Evolutionary conservation across 2,797 vertebrate species (phyloP), one percentile per base, ranked within the genome.

Genomic region (Darevskia mixta): DNA sequence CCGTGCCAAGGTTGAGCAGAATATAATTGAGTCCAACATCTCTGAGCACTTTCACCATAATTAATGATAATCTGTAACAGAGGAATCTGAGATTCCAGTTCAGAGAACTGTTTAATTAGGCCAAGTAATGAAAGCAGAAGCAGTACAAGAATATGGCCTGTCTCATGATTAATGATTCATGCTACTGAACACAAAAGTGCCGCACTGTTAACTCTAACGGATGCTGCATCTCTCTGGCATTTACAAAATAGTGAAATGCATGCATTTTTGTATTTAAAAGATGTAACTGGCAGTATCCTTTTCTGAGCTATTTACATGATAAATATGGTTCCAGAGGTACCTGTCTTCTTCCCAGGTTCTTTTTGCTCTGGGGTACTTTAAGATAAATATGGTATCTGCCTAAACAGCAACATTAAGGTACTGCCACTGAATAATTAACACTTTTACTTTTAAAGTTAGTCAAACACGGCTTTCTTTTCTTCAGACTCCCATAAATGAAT

Each of bases 51-150:
- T 99, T 99, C 99, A 99, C 98, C 98, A 99, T 99, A 99, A 99
- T 99, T 99, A 99, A 99, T 99, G 99, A 99, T 99, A 99, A 99
- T 99, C 99, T 99, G 99, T 99, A 99, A 99, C 98, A 99, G 98
- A 99, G 99, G 98, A 99, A 99, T 99, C 99, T 99, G 98, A 99
- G 99, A 99, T 99, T 99, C 99, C 99, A 99, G 99, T 99, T 99
- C 99, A 99, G 98, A 99, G 99, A 99, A 99, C 99, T 99, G 99
- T 99, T 99, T 99, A 99, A 99, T 99, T 99, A 99, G 99, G 98
- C 99, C 98, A 98, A 98, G 98, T 99, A 99, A 99, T 99, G 99
- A 99, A 99, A 99, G 99, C 98, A 98, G 98, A 98, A 98, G 98
- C 98, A 98, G 98, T 98, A 99, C 98, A 98, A 98, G 98, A 99